These are phyloP conservation scores for Harlomillsia oculata DNA, from an alignment of 1,140 invertebrate species.

Conservation along the genomic window DNA sequence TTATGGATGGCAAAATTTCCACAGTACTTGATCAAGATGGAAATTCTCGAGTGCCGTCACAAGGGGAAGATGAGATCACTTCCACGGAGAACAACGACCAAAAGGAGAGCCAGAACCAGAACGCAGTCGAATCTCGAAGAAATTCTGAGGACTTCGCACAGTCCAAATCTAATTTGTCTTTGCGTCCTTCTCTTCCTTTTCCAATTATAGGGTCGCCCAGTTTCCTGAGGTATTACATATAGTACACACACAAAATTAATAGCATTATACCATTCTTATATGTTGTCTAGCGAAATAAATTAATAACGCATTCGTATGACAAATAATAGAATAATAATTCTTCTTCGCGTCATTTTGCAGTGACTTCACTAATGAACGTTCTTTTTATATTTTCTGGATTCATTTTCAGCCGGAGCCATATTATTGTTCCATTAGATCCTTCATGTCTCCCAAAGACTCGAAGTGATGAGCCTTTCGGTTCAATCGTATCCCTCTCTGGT, in stretches of 20 bases:
- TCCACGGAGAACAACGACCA: neutral
- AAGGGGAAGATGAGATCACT: neutral
- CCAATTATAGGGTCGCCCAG: slow-evolving; percentile 27
- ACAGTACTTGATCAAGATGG: slow-evolving; percentile 8
- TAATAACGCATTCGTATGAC: neutral
- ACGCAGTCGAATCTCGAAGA: neutral
- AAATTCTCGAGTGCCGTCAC: neutral
- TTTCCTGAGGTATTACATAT: slow-evolving; percentile 25
- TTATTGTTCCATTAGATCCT: slow-evolving; percentile 26
- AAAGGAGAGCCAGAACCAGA: neutral
- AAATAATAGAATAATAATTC: neutral
- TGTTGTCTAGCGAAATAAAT: too few relatives aligned
- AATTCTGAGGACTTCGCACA: neutral
- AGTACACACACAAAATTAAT: too few relatives aligned
- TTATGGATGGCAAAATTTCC: slow-evolving; percentile 25
- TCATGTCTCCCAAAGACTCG: slow-evolving; percentile 20
- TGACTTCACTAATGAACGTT: neutral
- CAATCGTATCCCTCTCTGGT: slow-evolving; percentile 32
- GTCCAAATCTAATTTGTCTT: slow-evolving; percentile 21
- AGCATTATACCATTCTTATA: too few relatives aligned
- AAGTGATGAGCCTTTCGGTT: slow-evolving; percentile 36
- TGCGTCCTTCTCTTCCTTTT: slow-evolving; percentile 31
- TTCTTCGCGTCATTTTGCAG: neutral
- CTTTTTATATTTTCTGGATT: neutral
- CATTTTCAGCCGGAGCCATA: slow-evolving; percentile 15